phyloP scores from a whole-genome alignment of 1,140 invertebrate species.

The Drosophila lacteicornis region DNA sequence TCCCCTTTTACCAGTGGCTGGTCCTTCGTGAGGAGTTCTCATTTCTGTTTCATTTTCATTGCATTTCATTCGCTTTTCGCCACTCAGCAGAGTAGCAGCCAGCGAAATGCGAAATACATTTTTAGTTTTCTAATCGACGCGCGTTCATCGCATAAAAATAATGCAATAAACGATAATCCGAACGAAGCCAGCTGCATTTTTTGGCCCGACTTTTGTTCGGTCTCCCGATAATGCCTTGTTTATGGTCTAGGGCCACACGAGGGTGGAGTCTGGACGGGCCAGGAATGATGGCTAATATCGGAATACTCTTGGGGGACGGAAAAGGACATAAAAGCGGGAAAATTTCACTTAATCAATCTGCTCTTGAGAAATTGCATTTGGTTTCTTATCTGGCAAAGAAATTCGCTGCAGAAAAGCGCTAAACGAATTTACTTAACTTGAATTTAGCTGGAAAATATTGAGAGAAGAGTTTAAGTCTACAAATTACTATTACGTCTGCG shows the following conservation, averaged over 20 bases:
- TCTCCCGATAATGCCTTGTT: constrained; percentile 69
- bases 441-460: neutral
- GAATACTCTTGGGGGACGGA: neutral
- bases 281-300: constrained; percentile 31
- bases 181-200: constrained; percentile 63
- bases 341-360: constrained; percentile 12
- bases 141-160: constrained; percentile 84
- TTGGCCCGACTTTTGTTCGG: constrained; percentile 57
- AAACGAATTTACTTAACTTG: neutral
- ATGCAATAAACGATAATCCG: constrained; percentile 82
- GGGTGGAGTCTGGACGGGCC: neutral
- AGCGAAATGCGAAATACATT: constrained; percentile 71
- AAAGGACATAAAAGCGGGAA: neutral
- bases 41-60: constrained; percentile 70
- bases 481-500: too few species aligned
- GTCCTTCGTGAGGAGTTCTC: constrained; percentile 22
- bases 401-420: neutral
- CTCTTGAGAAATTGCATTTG: constrained; percentile 14
- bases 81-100: constrained; percentile 42
- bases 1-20: neutral
- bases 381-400: neutral
- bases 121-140: constrained; percentile 83
- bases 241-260: constrained; percentile 33
- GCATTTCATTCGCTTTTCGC: constrained; percentile 70
- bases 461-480: neutral